Conservation (phyloP, 2,113 vertebrate genomes). For the Empidonax traillii region DNA sequence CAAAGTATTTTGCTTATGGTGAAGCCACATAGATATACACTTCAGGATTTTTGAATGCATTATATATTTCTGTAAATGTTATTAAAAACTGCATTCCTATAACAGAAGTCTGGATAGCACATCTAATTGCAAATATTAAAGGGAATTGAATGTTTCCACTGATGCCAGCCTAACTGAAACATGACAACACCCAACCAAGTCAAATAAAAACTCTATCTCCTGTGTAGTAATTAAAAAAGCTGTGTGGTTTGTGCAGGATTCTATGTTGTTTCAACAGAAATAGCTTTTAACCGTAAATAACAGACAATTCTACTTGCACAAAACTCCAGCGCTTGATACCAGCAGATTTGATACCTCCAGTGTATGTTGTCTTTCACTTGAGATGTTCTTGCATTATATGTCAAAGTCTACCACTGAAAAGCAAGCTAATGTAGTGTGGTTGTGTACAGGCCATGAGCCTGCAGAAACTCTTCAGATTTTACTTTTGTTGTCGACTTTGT, state of each 20-base stretch:
- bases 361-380: background rate
- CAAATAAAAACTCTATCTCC: background rate
- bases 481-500: background rate
- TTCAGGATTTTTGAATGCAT: background rate
- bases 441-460: background rate
- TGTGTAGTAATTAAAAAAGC: background rate
- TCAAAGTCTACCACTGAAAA: background rate
- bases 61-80: background rate
- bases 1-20: background rate
- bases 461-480: background rate
- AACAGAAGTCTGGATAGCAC: background rate
- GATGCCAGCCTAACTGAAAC: background rate
- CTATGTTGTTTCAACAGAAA: background rate
- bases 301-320: background rate
- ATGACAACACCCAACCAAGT: rapidly evolving
- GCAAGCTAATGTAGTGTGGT: background rate
- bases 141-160: background rate
- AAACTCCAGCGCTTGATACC: background rate
- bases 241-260: background rate
- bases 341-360: background rate
- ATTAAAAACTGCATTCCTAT: background rate
- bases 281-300: background rate
- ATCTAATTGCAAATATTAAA: background rate
- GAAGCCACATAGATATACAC: background rate
- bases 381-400: background rate